A percentile compares a stretch with the other conserved stretches of the same genome.
Evolutionary conservation across 2,113 vertebrate species (phyloP).

Genomic region (Boulengeromyrus knoepffleri): DNA sequence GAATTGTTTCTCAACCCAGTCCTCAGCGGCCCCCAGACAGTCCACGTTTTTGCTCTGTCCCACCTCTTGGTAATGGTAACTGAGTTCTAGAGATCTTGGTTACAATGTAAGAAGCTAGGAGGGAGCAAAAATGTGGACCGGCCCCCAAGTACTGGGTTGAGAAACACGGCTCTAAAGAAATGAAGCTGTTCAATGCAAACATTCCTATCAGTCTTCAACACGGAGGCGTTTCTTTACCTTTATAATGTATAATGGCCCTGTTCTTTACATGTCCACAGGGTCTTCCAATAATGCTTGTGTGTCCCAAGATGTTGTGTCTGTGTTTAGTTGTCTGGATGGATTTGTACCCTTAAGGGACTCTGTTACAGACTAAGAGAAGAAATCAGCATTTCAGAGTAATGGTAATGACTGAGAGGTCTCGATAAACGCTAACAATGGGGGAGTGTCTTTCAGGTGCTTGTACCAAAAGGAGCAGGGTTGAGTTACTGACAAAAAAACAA

Average conservation of each 20-base stretch:
- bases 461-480: neutral
- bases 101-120: neutral
- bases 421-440: constrained; percentile 6
- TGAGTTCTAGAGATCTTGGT: neutral
- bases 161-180: neutral
- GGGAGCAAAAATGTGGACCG: neutral
- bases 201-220: neutral
- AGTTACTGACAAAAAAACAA: neutral
- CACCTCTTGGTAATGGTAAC: neutral
- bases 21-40: neutral
- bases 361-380: neutral
- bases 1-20: neutral
- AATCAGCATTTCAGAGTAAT: neutral
- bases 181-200: neutral
- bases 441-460: neutral
- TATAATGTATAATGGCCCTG: neutral
- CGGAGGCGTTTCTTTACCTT: neutral
- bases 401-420: constrained; percentile 5
- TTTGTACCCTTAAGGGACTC: neutral
- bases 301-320: neutral
- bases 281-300: neutral
- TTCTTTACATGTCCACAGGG: neutral
- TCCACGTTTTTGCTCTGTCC: neutral
- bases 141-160: neutral
- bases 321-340: neutral